Base-by-base conservation (phyloP, 2,797 vertebrate genomes). In the Pyrocephalus nanus region DNA sequence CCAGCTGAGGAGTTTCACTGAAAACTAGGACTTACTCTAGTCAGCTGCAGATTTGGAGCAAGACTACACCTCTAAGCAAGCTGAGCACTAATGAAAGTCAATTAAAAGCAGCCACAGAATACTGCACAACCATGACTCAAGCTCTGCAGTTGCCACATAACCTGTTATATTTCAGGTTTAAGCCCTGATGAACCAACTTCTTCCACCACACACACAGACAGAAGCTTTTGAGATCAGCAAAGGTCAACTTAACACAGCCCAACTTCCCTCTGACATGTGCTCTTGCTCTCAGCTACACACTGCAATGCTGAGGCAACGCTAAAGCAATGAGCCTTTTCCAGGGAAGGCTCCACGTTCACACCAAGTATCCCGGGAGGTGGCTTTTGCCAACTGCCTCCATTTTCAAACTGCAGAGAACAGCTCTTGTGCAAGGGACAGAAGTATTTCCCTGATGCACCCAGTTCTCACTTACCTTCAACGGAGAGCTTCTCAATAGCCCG, bases 401-500 rank as follows among this genome's bases (percentile, higher is more conserved):
- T 86, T 92, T 55, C 54, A 51, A 75, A 53, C 40, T 30, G 23
- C 66, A 51, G 32, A 70, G 66, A 67, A 40, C 64, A 40, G 6
- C 40, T 69, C 83, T n/a, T 36, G 51, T 0, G 0, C 89, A 66
- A 71, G 80, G 34, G 42, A 45, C 23, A 3, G 3, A 12, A 23
- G 15, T 1, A 20, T 6, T 66, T 42, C 80, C 55, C 81, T 9
- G 2, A 6, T 5, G 75, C 50, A 58, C 34, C 26, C 29, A 27
- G 36, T 4, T 92, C 64, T 58, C 74, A 48, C n/a, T 66, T 97
- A 99, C 99, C 99, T 98, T 99, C 98, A 23, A 99, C 97, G 6
- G 99, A 99, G 74, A 99, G 98, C 55, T 97, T 98, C 97, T 99
- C 99, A 8, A 99, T 97, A 19, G 98, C 99, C 4, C 99, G 98